phyloP scores from a whole-genome alignment of 2,888 invertebrate genomes.

The Octonoba sinensis region DNA sequence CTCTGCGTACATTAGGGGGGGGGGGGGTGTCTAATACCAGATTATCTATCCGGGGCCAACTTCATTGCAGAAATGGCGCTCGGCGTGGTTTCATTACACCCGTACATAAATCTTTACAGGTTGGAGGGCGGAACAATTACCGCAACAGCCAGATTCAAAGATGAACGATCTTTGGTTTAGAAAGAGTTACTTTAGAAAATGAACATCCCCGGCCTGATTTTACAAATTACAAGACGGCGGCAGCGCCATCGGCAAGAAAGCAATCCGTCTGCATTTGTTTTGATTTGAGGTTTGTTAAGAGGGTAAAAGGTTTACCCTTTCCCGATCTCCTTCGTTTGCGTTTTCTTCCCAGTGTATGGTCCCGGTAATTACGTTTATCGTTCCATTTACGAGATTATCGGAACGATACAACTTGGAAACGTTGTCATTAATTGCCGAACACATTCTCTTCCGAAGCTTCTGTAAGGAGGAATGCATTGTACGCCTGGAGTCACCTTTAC shows the following conservation, averaged over 20 bases:
- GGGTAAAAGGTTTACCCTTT: conserved; percentile 34
- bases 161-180: conserved; percentile 57
- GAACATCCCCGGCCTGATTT: conserved; percentile 50
- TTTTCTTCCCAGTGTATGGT: conserved; percentile 23
- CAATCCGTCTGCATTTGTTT: conserved; percentile 60
- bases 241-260: conserved; percentile 31
- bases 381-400: conserved; percentile 63
- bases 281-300: conserved; percentile 51
- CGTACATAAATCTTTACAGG: conserved; percentile 43
- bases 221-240: conserved; percentile 49
- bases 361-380: conserved; percentile 61
- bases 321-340: conserved; percentile 50
- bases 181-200: conserved; percentile 61
- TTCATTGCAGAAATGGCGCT: conserved; percentile 8
- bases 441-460: conserved; percentile 5
- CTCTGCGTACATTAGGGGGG: conserved; percentile 3
- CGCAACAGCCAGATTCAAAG: conserved; percentile 27
- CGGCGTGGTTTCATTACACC: conserved; percentile 40
- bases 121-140: conserved; percentile 57
- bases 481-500: neutral
- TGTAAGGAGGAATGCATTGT: neutral
- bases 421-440: conserved; percentile 53
- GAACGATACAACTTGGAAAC: conserved; percentile 41
- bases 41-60: conserved; percentile 26
- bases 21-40: conserved; percentile 19